Evolutionary conservation across 2,113 vertebrate species (phyloP).

Genomic region (Mirounga angustirostris): DNA sequence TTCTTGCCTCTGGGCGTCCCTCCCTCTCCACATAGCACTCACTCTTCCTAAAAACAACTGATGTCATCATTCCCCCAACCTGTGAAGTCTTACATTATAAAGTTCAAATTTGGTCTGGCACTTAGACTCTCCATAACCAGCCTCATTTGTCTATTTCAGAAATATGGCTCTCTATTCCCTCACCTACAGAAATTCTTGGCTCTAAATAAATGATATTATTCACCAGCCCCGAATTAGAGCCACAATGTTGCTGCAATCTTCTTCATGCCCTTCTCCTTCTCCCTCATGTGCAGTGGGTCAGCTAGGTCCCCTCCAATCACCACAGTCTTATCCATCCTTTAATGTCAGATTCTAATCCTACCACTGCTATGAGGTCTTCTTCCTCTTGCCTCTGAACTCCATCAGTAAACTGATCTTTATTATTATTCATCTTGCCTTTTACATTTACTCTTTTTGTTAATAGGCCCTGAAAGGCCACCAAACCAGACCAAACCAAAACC

Average conservation of each 20-base stretch:
- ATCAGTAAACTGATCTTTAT: neutral
- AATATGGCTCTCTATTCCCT: neutral
- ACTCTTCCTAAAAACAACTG: neutral
- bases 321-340: neutral
- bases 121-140: neutral
- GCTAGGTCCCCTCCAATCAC: neutral
- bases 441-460: neutral
- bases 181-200: neutral
- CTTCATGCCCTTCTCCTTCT: neutral
- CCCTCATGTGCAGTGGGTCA: neutral
- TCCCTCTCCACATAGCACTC: neutral
- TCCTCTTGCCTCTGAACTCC: neutral
- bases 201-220: neutral
- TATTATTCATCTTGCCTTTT: neutral
- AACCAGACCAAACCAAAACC: neutral
- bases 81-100: neutral
- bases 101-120: neutral
- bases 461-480: neutral
- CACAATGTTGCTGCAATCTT: neutral
- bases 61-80: accelerated
- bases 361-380: neutral
- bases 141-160: neutral
- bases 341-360: neutral
- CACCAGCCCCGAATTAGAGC: neutral
- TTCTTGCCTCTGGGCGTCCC: neutral